Percentiles rank a stretch among this genome's conserved stretches.
phyloP scores from a whole-genome alignment of 2,113 vertebrate genomes.

The Calyptomena viridis region DNA sequence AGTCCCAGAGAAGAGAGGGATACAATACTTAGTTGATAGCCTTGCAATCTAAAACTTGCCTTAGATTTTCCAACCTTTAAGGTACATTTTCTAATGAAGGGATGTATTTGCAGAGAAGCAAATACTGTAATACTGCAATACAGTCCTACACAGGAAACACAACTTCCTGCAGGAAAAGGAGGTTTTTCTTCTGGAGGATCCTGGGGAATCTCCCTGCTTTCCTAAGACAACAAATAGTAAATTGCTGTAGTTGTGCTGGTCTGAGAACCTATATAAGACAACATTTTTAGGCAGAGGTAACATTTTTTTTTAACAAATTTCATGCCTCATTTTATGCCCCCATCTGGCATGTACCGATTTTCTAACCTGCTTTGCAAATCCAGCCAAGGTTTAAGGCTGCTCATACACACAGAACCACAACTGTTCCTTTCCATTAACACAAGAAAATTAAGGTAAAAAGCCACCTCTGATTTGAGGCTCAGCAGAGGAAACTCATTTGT shows the following conservation, averaged over 20 bases:
- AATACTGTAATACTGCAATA: neutral
- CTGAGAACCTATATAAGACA: neutral
- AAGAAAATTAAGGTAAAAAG: neutral
- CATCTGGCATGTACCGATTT: neutral
- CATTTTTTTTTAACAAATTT: neutral
- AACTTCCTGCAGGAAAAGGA: neutral
- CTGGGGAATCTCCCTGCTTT: neutral
- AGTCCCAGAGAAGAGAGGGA: neutral
- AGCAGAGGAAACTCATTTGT: neutral
- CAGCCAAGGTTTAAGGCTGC: neutral
- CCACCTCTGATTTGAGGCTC: neutral
- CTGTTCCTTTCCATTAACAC: neutral
- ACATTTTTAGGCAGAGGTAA: neutral
- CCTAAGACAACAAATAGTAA: neutral
- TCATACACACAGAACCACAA: neutral
- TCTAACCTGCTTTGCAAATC: neutral
- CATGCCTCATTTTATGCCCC: neutral
- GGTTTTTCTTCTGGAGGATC: neutral
- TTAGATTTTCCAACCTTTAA: neutral
- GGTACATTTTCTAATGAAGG: neutral
- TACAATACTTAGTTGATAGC: neutral
- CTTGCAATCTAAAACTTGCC: neutral
- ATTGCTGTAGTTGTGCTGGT: neutral
- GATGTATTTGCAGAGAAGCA: neutral
- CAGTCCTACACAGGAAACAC: neutral